Conservation (phyloP, 1,140 invertebrate species). For the Propsilocerus akamusi region DNA sequence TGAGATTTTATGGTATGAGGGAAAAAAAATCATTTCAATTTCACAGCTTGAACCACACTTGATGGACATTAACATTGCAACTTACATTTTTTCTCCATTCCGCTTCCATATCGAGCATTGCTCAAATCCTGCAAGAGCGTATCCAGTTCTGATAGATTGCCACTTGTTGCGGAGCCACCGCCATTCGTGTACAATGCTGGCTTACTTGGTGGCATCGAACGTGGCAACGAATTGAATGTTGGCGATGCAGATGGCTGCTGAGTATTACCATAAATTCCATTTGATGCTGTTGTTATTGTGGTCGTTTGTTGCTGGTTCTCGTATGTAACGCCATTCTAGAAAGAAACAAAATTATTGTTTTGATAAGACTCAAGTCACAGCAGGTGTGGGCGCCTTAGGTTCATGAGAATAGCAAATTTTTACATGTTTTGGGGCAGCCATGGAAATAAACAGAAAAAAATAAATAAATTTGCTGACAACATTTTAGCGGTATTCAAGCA, state of each 20-base stretch:
- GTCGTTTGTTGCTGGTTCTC: background rate
- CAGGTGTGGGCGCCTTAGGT: too few relatives aligned
- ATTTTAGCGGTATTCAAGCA: too few relatives aligned
- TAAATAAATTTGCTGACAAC: too few relatives aligned
- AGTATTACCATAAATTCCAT: background rate
- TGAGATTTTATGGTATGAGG: too few relatives aligned
- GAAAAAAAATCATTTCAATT: too few relatives aligned
- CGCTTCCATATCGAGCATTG: conserved; percentile 51
- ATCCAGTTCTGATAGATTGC: conserved; percentile 78
- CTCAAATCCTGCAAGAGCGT: conserved; percentile 80
- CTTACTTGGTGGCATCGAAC: conserved; percentile 12
- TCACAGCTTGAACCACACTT: background rate
- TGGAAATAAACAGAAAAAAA: too few relatives aligned
- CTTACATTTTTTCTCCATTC: conserved; percentile 21
- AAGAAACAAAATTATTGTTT: background rate
- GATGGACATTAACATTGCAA: background rate
- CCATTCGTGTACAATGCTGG: conserved; percentile 21
- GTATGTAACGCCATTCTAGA: background rate
- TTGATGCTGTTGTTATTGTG: background rate
- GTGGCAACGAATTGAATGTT: conserved; percentile 13
- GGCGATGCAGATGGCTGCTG: background rate
- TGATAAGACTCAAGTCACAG: background rate
- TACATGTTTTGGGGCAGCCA: too few relatives aligned
- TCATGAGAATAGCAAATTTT: too few relatives aligned
- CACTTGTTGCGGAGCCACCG: conserved; percentile 33